Base-by-base conservation (phyloP, 2,113 vertebrate species). In the Vidua macroura region DNA sequence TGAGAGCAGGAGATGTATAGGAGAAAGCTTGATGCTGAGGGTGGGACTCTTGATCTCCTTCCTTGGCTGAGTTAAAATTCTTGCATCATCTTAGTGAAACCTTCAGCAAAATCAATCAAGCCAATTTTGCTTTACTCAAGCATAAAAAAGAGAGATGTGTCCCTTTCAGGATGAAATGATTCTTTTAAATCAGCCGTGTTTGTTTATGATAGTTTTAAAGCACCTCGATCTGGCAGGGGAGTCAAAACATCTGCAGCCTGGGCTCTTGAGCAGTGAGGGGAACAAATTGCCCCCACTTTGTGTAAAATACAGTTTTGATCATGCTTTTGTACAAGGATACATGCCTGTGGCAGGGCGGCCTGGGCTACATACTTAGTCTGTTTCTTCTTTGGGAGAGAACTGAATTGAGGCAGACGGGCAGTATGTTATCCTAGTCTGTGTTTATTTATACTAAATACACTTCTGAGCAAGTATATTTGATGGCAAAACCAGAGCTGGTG, bases 131-230 rank as follows among this genome's bases (percentile, higher is more conserved):
- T 92, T 83, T 94, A 89, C 7, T 5, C 53, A n/a, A 48, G 78
- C 78, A 37, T 95, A 69, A 94, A 91, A 80, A 81, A 79, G 92
- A 93, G 83, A 87, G 63, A 95, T 88, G 39, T 23, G 28, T 63
- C 69, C 75, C 51, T 93, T 94, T 95, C 51, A 69, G 37, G 28
- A 81, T 67, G 49, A 92, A 89, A 88, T 95, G 3, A 73, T 90
- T 93, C 46, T 80, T 95, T 92, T 95, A 93, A 95, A 92, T 86
- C 41, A 91, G 24, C 35, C 2, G 0, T 90, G 85, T 89, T 96
- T 95, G 92, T 95, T 96, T 94, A 95, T 94, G 85, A 67, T 76
- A 35, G 43, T 91, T 95, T 92, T 96, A 72, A 94, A 94, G 74
- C 72, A 52, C 44, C 56, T 88, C 0, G 1, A 23, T 92, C 72